phyloP scores from a whole-genome alignment of 2,888 invertebrate genomes.

The Nematopogon swammerdamellus region DNA sequence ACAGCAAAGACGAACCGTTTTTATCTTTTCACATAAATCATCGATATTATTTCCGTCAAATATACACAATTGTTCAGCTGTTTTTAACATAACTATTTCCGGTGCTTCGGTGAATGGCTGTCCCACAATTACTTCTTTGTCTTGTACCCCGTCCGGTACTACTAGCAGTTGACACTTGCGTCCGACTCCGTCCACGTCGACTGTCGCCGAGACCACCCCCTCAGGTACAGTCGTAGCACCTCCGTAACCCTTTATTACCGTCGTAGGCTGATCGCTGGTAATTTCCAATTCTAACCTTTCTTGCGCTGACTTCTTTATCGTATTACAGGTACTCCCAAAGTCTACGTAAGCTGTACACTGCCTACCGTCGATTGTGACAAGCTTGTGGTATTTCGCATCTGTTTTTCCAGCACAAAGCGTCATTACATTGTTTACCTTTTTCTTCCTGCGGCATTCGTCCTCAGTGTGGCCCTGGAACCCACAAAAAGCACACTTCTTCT shows the following conservation, averaged over 20 bases:
- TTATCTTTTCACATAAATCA: slow-evolving; percentile 2
- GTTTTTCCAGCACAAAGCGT: neutral
- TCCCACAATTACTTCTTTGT: slow-evolving; percentile 7
- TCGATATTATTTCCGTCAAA: slow-evolving; percentile 1
- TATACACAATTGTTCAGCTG: slow-evolving; percentile 7
- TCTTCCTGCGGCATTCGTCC: slow-evolving; percentile 4
- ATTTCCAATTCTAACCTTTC: too few species aligned
- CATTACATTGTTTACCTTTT: slow-evolving; percentile 2
- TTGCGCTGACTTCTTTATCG: too few species aligned
- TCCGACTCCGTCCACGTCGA: slow-evolving; percentile 8
- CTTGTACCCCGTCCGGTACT: slow-evolving; percentile 7
- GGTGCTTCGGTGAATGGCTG: slow-evolving; percentile 7
- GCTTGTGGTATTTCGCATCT: slow-evolving; percentile 7
- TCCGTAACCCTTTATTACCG: slow-evolving; percentile 9
- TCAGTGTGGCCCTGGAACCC: slow-evolving; percentile 5
- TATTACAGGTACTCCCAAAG: too few species aligned
- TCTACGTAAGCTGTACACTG: slow-evolving; percentile 7
- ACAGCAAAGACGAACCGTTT: slow-evolving; percentile 6
- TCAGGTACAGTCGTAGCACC: slow-evolving; percentile 5
- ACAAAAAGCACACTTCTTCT: slow-evolving; percentile 4
- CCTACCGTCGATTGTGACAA: slow-evolving; percentile 4
- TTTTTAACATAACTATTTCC: slow-evolving; percentile 8
- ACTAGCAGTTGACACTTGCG: slow-evolving; percentile 5
- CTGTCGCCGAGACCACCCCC: slow-evolving; percentile 4
- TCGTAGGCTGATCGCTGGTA: slow-evolving; percentile 5